A percentile compares a stretch with the other conserved stretches of the same genome.
These are phyloP conservation scores for Aldabrachelys gigantea DNA, from an alignment of 2,113 vertebrate genomes.

Conservation along the genomic window DNA sequence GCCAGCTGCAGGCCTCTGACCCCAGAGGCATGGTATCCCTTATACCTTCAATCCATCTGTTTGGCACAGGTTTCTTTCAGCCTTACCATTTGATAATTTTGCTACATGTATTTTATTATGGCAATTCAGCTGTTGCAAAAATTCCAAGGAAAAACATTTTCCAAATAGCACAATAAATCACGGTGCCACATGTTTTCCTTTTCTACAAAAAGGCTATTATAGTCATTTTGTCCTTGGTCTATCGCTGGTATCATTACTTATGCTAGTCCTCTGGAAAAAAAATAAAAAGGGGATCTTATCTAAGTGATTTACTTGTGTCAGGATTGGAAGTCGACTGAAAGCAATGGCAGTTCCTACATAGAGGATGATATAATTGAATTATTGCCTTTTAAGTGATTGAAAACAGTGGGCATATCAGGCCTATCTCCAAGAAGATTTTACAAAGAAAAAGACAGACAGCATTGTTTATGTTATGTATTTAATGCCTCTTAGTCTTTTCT, in stretches of 20 bases:
- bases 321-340: constrained; percentile 78
- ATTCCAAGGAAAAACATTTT: constrained; percentile 59
- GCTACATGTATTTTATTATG: not conserved
- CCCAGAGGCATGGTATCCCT: not conserved
- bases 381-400: constrained; percentile 86
- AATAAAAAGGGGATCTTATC: constrained; percentile 74
- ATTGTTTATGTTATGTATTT: constrained; percentile 69
- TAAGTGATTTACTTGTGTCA: constrained; percentile 82
- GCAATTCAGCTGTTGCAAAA: constrained; percentile 15
- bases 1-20: not conserved
- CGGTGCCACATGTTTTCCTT: constrained; percentile 47
- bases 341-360: constrained; percentile 75
- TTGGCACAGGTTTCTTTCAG: not conserved
- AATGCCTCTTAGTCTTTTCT: constrained; percentile 43
- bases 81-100: not conserved
- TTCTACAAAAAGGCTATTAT: constrained; percentile 66
- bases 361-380: constrained; percentile 80
- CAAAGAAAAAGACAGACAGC: constrained; percentile 70
- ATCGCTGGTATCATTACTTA: constrained; percentile 75
- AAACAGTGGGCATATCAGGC: constrained; percentile 77
- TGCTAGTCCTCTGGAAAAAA: constrained; percentile 62
- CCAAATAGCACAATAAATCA: constrained; percentile 58
- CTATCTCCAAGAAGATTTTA: constrained; percentile 77
- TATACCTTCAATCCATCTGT: not conserved
- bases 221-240: constrained; percentile 77